Evolutionary conservation across 2,113 vertebrate species (phyloP), one percentile per base, ranked within the genome.

Genomic region (Henicopernis longicauda): DNA sequence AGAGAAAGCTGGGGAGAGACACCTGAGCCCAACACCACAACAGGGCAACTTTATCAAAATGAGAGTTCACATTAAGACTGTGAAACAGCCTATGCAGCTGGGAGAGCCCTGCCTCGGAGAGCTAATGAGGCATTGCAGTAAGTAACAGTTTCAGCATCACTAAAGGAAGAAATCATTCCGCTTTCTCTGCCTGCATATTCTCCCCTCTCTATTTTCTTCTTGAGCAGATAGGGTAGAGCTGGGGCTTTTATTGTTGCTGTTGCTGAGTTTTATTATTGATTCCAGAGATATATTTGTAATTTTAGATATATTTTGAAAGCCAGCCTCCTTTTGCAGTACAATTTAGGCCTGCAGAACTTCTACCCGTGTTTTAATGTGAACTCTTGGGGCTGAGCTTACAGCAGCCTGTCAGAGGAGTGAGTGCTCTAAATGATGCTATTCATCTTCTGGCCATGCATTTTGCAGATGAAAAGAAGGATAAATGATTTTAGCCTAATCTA

Each of bases 401-500:
- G 72, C 63, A 81, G 59, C 16, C 69, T 82, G 69, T 36, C 77
- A 88, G 73, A 93, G 27, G 55, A 79, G 18, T 26, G 70, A 87
- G 84, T 20, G 66, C 82, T 89, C 54, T 52, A 79, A 95, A 94
- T 57, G 49, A 61, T 1, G 11, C 62, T 72, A 87, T 91, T 72
- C 78, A 73, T 94, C 92, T 96, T 92, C 71, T 77, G 74, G 36
- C 25, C 70, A 22, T 57, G 70, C 40, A 52, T 79, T 93, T 91
- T 87, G 82, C 44, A 87, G 70, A 57, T 62, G 71, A 83, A 93
- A 82, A 84, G 91, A 69, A 76, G 79, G 69, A 94, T 70, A 70
- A 93, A 88, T 80, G 1, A 73, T 81, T 93, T 96, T 79, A 96
- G 71, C 58, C 50, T 88, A 90, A 92, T 88, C 70, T 81, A 79